Evolutionary conservation across 2,888 invertebrate genomes (phyloP).

Genomic region (Campoletis raptor): DNA sequence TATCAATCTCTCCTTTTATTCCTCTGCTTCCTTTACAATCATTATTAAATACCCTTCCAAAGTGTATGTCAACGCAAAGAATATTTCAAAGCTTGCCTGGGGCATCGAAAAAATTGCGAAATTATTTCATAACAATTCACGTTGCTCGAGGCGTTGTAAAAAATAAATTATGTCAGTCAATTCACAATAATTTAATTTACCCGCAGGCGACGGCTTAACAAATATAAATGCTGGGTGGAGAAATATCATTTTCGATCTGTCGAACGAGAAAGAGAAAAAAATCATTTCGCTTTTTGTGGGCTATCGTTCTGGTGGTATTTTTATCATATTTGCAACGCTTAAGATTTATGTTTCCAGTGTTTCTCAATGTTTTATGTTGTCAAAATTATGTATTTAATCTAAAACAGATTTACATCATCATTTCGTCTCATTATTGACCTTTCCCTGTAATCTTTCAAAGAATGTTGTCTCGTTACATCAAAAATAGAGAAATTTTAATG

Average conservation of each 20-base stretch:
- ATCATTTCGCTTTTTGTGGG: not conserved
- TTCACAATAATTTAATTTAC: not conserved
- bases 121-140: not conserved
- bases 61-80: not conserved
- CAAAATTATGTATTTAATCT: not conserved
- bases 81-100: not conserved
- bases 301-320: not conserved
- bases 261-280: not conserved
- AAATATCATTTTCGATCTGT: not conserved
- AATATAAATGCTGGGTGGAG: not conserved
- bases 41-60: conserved; percentile 1
- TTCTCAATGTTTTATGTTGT: not conserved
- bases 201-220: not conserved
- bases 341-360: not conserved
- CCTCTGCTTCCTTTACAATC: conserved; percentile 29
- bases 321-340: not conserved
- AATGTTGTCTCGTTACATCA: too few species aligned
- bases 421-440: not conserved
- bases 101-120: not conserved
- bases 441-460: not conserved
- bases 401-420: not conserved
- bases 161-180: not conserved
- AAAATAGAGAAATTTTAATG: too few species aligned
- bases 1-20: conserved; percentile 2
- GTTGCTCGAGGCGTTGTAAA: not conserved